Conservation (phyloP, 1,140 invertebrate genomes). For the Ceratosolen solmsi region DNA sequence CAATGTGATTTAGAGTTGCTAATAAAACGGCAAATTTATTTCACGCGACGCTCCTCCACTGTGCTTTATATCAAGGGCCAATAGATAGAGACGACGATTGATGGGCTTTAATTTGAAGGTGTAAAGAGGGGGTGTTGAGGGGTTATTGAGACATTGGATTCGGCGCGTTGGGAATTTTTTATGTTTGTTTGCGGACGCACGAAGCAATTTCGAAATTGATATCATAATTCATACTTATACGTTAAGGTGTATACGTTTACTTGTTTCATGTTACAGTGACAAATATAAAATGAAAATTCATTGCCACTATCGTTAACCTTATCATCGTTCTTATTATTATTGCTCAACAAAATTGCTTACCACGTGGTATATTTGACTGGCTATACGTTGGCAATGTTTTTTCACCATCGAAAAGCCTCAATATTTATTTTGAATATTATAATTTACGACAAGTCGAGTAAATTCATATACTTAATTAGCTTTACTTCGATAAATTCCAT, state of each 20-base stretch:
- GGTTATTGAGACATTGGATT: slow-evolving; percentile 34
- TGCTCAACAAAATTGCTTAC: too few relatives aligned
- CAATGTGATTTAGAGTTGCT: slow-evolving; percentile 48
- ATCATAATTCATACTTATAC: not conserved
- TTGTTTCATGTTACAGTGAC: not conserved
- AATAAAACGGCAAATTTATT: slow-evolving; percentile 51
- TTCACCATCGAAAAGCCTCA: too few relatives aligned
- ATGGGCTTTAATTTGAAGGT: slow-evolving; percentile 50
- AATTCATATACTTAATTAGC: too few relatives aligned
- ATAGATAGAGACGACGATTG: slow-evolving; percentile 35
- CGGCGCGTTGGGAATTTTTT: slow-evolving; percentile 5
- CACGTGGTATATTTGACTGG: too few relatives aligned
- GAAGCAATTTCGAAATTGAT: slow-evolving; percentile 30
- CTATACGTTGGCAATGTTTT: too few relatives aligned
- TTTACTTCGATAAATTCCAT: too few relatives aligned
- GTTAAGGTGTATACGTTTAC: not conserved
- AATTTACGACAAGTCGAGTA: too few relatives aligned
- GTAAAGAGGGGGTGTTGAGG: not conserved
- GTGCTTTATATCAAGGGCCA: not conserved
- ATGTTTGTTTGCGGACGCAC: slow-evolving; percentile 14
- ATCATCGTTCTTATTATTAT: too few relatives aligned
- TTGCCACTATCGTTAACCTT: not conserved
- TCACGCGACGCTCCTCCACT: slow-evolving; percentile 1
- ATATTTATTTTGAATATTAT: too few relatives aligned
- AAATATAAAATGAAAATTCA: not conserved